These are phyloP conservation scores for Pundamilia nyererei DNA, from an alignment of 2,113 vertebrate genomes.

Conservation along the genomic window DNA sequence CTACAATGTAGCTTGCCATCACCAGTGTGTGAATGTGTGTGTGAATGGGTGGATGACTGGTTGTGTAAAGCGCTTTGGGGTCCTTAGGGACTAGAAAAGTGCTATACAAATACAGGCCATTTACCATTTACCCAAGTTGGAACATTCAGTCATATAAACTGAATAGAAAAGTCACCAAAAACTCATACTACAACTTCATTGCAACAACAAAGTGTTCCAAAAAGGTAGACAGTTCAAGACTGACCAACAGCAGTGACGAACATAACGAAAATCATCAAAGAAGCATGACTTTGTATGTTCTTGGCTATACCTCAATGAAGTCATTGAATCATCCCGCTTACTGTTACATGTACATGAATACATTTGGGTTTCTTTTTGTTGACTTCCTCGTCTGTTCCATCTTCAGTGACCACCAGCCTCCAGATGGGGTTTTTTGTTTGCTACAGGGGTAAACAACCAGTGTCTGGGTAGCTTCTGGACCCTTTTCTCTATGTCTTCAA, in stretches of 20 bases:
- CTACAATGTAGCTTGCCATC: too few species aligned
- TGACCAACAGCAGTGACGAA: background rate
- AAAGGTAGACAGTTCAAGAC: background rate
- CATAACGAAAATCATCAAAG: background rate
- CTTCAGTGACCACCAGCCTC: constrained; percentile 12
- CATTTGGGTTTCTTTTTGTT: background rate
- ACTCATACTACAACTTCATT: background rate
- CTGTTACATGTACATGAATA: background rate
- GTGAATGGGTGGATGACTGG: too few species aligned
- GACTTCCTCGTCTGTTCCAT: background rate
- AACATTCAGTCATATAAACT: background rate
- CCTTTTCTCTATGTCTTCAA: background rate
- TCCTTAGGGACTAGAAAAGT: too few species aligned
- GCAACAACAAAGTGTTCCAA: background rate
- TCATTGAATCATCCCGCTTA: background rate
- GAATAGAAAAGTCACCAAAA: background rate
- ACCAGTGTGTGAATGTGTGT: too few species aligned
- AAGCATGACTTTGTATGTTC: background rate
- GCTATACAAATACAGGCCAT: too few species aligned
- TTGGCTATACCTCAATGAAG: background rate
- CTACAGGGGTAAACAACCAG: constrained; percentile 51
- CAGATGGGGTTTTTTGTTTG: constrained; percentile 43
- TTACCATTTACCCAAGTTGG: background rate
- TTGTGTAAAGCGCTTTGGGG: too few species aligned
- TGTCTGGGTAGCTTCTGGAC: constrained; percentile 26